A percentile compares a stretch with the other conserved stretches of the same genome.
These are phyloP conservation scores for Pelmatolapia mariae DNA, from an alignment of 2,113 vertebrate genomes.

Conservation along the genomic window DNA sequence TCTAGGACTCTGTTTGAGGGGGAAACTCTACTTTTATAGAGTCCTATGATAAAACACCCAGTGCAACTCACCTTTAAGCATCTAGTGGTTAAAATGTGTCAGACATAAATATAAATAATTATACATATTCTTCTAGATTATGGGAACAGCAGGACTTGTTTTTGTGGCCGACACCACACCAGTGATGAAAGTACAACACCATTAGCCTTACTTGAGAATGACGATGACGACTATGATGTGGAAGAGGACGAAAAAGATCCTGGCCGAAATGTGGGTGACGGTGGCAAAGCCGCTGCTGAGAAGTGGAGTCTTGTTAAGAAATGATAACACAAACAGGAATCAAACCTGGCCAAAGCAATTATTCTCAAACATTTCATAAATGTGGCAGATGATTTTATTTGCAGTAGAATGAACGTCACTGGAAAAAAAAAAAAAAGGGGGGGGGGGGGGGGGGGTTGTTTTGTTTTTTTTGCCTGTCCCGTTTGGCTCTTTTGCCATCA, in stretches of 20 bases:
- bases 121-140: neutral
- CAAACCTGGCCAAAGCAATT: rapidly evolving
- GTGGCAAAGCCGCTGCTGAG: constrained; percentile 80
- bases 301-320: constrained; percentile 78
- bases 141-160: neutral
- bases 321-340: neutral
- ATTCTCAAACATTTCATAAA: neutral
- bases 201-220: constrained; percentile 84
- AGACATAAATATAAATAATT: neutral
- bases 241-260: constrained; percentile 88
- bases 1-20: neutral
- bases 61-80: neutral
- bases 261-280: constrained; percentile 76
- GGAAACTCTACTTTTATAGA: neutral
- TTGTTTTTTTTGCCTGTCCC: no score
- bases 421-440: rapidly evolving
- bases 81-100: neutral
- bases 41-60: neutral
- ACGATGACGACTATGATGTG: constrained; percentile 89
- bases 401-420: neutral
- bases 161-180: neutral
- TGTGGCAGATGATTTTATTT: neutral
- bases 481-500: no score
- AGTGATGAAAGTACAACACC: neutral
- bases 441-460: no score